Evolutionary conservation across 2,888 invertebrate genomes (phyloP).

Genomic region (Seladonia tumulorum): DNA sequence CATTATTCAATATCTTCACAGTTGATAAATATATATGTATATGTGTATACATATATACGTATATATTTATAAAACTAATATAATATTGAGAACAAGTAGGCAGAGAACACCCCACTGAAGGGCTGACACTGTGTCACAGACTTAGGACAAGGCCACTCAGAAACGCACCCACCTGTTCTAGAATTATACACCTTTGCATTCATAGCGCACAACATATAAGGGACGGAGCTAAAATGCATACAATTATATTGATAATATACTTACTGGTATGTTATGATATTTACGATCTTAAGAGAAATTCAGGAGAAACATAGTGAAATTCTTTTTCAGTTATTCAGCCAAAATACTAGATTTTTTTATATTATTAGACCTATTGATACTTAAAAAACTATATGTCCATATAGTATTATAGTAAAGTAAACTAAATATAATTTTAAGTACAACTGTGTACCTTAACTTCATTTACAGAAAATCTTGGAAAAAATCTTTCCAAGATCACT

Average conservation of each 20-base stretch:
- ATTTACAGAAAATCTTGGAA: conserved; percentile 62
- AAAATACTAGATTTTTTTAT: conserved; percentile 51
- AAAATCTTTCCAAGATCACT: conserved; percentile 51
- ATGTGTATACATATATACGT: conserved; percentile 56
- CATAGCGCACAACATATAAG: conserved; percentile 73
- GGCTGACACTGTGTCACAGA: conserved; percentile 76
- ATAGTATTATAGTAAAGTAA: conserved; percentile 52
- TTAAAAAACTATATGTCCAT: conserved; percentile 58
- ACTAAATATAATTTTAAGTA: conserved; percentile 70
- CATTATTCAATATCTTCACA: conserved; percentile 78
- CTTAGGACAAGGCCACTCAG: conserved; percentile 81
- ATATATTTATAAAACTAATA: conserved; percentile 80
- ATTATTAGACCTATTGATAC: conserved; percentile 52
- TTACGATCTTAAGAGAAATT: conserved; percentile 46
- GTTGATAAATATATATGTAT: conserved; percentile 70
- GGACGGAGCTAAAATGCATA: conserved; percentile 82
- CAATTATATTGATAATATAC: conserved; percentile 72
- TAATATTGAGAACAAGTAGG: conserved; percentile 81
- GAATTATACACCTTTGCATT: conserved; percentile 63
- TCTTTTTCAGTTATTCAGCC: conserved; percentile 34
- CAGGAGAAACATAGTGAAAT: conserved; percentile 44
- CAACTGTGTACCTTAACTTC: conserved; percentile 53
- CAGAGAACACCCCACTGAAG: conserved; percentile 76
- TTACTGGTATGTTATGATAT: conserved; percentile 58
- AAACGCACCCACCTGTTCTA: conserved; percentile 75